A percentile compares a stretch with the other conserved stretches of the same genome.
Conservation (phyloP, 2,888 invertebrate genomes). For the Diogma glabrata region DNA sequence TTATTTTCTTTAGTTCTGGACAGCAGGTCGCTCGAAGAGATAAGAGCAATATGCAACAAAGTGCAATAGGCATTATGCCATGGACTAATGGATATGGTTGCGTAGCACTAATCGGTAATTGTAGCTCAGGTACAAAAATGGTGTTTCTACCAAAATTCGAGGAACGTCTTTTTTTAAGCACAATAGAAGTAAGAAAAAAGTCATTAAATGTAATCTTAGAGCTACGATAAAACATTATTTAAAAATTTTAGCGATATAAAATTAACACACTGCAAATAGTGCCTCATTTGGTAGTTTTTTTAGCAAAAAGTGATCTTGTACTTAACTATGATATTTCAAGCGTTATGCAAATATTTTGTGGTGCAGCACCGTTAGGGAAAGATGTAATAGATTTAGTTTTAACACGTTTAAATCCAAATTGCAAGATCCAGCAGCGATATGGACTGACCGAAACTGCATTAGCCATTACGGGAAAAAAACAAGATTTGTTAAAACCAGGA, state of each 20-base stretch:
- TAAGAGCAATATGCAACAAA: no score
- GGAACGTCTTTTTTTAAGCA: slow-evolving; percentile 57
- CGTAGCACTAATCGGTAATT: slow-evolving; percentile 46
- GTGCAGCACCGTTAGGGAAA: slow-evolving; percentile 71
- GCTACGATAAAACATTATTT: no score
- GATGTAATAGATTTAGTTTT: slow-evolving; percentile 50
- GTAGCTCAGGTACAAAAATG: slow-evolving; percentile 45
- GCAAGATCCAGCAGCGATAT: slow-evolving; percentile 56
- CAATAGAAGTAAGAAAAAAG: slow-evolving; percentile 49
- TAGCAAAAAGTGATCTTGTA: slow-evolving; percentile 70
- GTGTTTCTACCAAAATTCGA: slow-evolving; percentile 54
- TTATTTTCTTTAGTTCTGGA: no score
- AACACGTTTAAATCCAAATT: slow-evolving; percentile 32
- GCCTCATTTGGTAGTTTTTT: slow-evolving; percentile 72
- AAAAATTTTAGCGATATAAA: slow-evolving; percentile 42
- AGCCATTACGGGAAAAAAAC: slow-evolving; percentile 37
- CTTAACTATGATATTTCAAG: slow-evolving; percentile 63
- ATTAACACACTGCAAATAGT: slow-evolving; percentile 58
- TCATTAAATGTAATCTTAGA: no score
- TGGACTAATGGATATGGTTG: slow-evolving; percentile 79
- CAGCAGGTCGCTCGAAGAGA: no score
- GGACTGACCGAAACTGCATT: slow-evolving; percentile 72
- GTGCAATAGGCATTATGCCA: slow-evolving; percentile 62
- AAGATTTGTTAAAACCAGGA: slow-evolving; percentile 40
- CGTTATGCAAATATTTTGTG: slow-evolving; percentile 57